phyloP scores from a whole-genome alignment of 2,888 invertebrate genomes.

The Perithous albicinctus region DNA sequence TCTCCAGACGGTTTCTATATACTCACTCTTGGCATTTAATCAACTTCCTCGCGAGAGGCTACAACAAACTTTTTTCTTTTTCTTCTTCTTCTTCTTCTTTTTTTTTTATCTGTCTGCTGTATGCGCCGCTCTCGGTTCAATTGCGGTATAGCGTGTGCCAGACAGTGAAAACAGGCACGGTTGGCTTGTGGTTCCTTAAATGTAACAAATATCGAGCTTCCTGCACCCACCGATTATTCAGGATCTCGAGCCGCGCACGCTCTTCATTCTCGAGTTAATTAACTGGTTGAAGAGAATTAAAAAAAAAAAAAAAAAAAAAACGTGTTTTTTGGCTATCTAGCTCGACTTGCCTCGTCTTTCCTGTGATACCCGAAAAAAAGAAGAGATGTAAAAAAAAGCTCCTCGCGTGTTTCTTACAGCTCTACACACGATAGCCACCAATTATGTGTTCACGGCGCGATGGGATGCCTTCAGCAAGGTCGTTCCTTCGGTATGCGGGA shows the following conservation, averaged over 20 bases:
- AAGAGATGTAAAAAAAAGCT: slow-evolving; percentile 9
- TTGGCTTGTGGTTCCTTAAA: slow-evolving; percentile 38
- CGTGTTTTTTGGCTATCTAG: slow-evolving; percentile 37
- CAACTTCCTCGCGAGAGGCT: slow-evolving; percentile 17
- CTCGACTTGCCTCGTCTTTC: slow-evolving; percentile 1
- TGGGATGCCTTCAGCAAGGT: slow-evolving; percentile 65
- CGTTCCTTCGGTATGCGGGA: slow-evolving; percentile 64
- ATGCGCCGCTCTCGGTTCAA: slow-evolving; percentile 9
- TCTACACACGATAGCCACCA: slow-evolving; percentile 48
- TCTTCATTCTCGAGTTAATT: slow-evolving; percentile 37
- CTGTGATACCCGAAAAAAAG: background rate
- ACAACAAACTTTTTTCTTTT: slow-evolving; percentile 46
- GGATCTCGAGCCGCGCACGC: background rate
- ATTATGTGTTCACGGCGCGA: slow-evolving; percentile 53
- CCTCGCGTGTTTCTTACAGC: slow-evolving; percentile 42
- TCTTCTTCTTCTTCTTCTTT: too few relatives aligned
- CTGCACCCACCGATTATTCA: slow-evolving; percentile 5
- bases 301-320: background rate
- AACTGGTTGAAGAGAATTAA: slow-evolving; percentile 1
- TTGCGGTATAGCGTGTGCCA: slow-evolving; percentile 48
- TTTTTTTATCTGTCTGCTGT: slow-evolving; percentile 37
- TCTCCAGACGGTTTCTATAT: slow-evolving; percentile 4
- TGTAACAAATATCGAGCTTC: slow-evolving; percentile 40
- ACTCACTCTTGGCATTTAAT: slow-evolving; percentile 21
- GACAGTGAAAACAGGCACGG: background rate